These are phyloP conservation scores for Leucopsar rothschildi DNA, from an alignment of 2,113 vertebrate species.

Conservation along the genomic window DNA sequence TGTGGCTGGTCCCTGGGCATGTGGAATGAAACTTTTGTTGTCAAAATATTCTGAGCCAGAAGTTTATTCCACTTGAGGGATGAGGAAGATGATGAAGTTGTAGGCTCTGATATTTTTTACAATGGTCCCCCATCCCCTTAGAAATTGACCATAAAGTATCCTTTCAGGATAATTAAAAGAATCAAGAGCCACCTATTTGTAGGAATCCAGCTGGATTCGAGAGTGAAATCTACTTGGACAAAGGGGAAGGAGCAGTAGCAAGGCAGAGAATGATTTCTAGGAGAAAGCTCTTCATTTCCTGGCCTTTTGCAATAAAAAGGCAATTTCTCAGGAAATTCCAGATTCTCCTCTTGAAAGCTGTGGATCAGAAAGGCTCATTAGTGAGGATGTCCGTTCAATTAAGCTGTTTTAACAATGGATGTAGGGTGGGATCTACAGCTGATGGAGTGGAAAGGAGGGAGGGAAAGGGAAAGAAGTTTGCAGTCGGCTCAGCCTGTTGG, in stretches of 20 bases:
- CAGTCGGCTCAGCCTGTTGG: not conserved
- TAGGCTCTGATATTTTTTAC: not conserved
- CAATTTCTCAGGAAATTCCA: not conserved
- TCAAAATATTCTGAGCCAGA: not conserved
- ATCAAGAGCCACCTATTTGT: not conserved
- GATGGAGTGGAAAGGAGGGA: not conserved
- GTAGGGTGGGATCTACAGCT: not conserved
- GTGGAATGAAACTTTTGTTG: not conserved
- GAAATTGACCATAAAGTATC: not conserved
- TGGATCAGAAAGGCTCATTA: not conserved
- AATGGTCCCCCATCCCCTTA: not conserved
- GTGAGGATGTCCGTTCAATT: not conserved
- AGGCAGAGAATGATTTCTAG: not conserved
- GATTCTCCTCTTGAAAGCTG: not conserved
- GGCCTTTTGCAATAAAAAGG: not conserved
- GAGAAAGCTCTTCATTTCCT: not conserved
- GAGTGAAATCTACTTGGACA: not conserved
- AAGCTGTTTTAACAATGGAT: not conserved
- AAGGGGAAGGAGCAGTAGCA: not conserved
- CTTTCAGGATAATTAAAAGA: not conserved
- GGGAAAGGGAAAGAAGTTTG: not conserved
- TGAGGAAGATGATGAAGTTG: not conserved
- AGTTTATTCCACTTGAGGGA: not conserved
- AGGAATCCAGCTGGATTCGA: not conserved
- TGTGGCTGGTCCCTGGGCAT: accelerated